phyloP scores from a whole-genome alignment of 2,888 invertebrate genomes.

The Zhengitettix transpicula region DNA sequence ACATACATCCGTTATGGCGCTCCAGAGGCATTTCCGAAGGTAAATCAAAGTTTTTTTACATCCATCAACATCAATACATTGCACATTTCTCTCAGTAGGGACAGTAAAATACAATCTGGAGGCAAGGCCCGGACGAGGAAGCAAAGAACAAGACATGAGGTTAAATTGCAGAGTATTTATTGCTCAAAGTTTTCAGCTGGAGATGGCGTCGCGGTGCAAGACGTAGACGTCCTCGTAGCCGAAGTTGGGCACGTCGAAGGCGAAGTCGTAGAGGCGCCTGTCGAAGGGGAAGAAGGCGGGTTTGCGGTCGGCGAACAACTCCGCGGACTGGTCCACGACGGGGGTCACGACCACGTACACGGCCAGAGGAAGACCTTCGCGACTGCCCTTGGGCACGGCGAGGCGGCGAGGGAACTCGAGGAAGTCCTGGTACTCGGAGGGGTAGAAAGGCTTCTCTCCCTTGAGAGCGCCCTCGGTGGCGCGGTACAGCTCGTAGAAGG shows the following conservation, averaged over 20 bases:
- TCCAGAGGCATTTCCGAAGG: too few species aligned
- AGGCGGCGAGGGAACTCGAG: conserved; percentile 55
- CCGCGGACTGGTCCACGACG: conserved; percentile 13
- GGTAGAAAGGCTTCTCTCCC: conserved; percentile 32
- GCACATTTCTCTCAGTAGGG: too few species aligned
- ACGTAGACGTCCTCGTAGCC: conserved; percentile 29
- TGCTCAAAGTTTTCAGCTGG: too few species aligned
- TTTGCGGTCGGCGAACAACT: conserved; percentile 23
- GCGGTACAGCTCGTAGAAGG: conserved; percentile 44
- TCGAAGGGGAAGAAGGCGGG: conserved; percentile 62
- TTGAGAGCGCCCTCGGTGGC: conserved; percentile 39
- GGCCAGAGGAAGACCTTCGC: conserved; percentile 45
- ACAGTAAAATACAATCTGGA: too few species aligned
- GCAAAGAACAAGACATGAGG: too few species aligned
- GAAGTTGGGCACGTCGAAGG: conserved; percentile 35
- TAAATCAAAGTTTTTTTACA: too few species aligned
- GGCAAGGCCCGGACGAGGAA: too few species aligned
- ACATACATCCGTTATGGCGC: too few species aligned
- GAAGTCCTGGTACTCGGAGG: conserved; percentile 20
- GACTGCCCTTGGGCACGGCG: conserved; percentile 50
- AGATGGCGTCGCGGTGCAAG: conserved; percentile 23
- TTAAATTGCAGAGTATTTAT: too few species aligned
- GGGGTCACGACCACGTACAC: conserved; percentile 43
- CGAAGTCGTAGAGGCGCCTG: conserved; percentile 34
- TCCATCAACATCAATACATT: too few species aligned